These are phyloP conservation scores for Ceratina japonica DNA, from an alignment of 1,140 invertebrate genomes.

Conservation along the genomic window DNA sequence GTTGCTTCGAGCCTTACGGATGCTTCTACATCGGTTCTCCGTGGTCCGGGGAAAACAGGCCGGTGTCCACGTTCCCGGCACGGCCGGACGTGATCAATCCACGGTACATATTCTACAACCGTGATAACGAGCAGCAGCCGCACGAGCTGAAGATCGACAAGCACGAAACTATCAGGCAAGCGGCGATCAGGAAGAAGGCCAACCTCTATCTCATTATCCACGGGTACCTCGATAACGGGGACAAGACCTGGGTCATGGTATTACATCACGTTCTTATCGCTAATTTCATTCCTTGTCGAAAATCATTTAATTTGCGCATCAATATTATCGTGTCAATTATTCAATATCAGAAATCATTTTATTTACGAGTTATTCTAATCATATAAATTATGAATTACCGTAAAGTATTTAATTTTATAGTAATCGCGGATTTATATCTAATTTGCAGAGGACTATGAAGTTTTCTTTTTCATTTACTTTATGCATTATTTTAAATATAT, in stretches of 20 bases:
- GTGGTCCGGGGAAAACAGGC: conserved; percentile 88
- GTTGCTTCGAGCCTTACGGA: conserved; percentile 89
- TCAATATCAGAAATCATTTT: too few species aligned
- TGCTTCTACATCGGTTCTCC: conserved; percentile 91
- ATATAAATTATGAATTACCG: too few species aligned
- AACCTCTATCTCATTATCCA: conserved; percentile 89
- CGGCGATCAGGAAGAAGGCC: conserved; percentile 82
- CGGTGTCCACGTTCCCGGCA: conserved; percentile 88
- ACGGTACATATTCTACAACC: conserved; percentile 80
- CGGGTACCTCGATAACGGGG: conserved; percentile 91
- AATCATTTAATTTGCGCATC: too few species aligned
- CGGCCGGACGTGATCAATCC: conserved; percentile 82
- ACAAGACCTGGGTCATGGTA: conserved; percentile 86
- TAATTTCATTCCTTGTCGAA: too few species aligned
- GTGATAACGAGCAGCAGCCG: conserved; percentile 80
- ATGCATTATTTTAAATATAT: too few species aligned
- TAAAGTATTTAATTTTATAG: too few species aligned
- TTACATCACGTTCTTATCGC: too few species aligned
- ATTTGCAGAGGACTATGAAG: too few species aligned
- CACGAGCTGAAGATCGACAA: conserved; percentile 84
- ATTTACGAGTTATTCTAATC: too few species aligned
- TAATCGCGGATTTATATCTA: too few species aligned
- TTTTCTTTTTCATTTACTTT: too few species aligned
- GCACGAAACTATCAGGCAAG: conserved; percentile 80
- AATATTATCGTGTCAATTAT: too few species aligned